Base-by-base conservation (phyloP, 2,797 vertebrate genomes). In the Orientallactaga sibirica region DNA sequence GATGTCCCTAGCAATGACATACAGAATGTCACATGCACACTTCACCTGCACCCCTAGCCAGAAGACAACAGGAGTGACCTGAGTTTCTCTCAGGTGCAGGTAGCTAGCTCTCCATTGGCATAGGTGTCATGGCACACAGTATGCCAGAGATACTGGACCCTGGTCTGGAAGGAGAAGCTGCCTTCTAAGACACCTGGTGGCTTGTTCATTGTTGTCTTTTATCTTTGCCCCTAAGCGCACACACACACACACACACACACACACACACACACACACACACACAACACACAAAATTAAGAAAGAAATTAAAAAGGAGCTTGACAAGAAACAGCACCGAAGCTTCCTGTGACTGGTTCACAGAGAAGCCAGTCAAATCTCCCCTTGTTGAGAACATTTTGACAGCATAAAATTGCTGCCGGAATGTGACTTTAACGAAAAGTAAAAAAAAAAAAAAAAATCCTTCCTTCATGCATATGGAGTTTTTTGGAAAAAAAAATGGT, bases 401-500 rank as follows among this genome's bases (percentile, higher is more conserved):
- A 97, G 91, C 95, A 95, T 97, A 97, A 97, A 97, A 98, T 98
- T 98, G 97, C 97, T 97, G 95, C 97, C 66, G 76, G 97, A 97
- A 98, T 98, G 94, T 96, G 97, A 98, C 98, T 98, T 98, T 95
- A 98, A 97, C 86, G 83, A 98, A 98, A 98, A 98, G 94, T 97
- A 25, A 95, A 97, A 86, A 97, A 97, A 97, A 97, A 86, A 97
- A 97, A 96, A 98, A 97, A 95, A 97, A 41, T 92, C 93, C 96
- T 98, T 98, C 97, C 98, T 98, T 98, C 98, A 98, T 98, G 98
- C 98, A 98, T 98, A 98, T 98, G 98, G 98, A 98, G 97, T 96
- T 98, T 98, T 98, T 98, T 95, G 41, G 58, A 0, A 5, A 94
- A 98, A 98, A 98, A 98, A 98, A 98, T 98, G 98, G 98, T 98